These are phyloP conservation scores for Myodes glareolus DNA, from an alignment of 2,113 vertebrate species.

Conservation along the genomic window DNA sequence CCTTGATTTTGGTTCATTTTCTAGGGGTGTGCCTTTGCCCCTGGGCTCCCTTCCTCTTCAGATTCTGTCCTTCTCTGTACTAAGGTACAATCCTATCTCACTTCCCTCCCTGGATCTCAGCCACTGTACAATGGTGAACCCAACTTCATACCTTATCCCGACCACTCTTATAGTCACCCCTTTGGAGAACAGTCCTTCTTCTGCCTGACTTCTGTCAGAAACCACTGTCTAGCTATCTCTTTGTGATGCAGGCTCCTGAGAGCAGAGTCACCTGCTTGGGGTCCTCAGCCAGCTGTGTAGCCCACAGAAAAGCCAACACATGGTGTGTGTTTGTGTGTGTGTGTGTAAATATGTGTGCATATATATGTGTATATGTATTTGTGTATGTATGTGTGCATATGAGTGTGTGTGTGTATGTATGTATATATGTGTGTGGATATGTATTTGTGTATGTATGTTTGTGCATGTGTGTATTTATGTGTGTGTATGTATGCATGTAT, in stretches of 20 bases:
- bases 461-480: fast-evolving
- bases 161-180: not conserved
- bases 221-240: not conserved
- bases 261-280: fast-evolving
- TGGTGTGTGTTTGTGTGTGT: not conserved
- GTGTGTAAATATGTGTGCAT: no score
- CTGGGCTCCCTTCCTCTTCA: fast-evolving
- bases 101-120: not conserved
- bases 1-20: not conserved
- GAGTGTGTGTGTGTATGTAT: not conserved
- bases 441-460: not conserved
- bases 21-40: fast-evolving
- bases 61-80: not conserved
- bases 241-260: fast-evolving
- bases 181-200: not conserved
- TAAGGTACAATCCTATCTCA: no score
- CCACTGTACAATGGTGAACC: not conserved
- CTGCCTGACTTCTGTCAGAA: not conserved
- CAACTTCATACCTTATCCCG: not conserved
- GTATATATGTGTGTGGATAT: not conserved
- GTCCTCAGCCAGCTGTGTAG: not conserved
- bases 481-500: no score
- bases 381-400: not conserved
- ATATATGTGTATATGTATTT: no score
- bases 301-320: fast-evolving